A percentile compares a stretch with the other conserved stretches of the same genome.
These are phyloP conservation scores for Psittacula echo DNA, from an alignment of 2,797 vertebrate species.

Conservation along the genomic window DNA sequence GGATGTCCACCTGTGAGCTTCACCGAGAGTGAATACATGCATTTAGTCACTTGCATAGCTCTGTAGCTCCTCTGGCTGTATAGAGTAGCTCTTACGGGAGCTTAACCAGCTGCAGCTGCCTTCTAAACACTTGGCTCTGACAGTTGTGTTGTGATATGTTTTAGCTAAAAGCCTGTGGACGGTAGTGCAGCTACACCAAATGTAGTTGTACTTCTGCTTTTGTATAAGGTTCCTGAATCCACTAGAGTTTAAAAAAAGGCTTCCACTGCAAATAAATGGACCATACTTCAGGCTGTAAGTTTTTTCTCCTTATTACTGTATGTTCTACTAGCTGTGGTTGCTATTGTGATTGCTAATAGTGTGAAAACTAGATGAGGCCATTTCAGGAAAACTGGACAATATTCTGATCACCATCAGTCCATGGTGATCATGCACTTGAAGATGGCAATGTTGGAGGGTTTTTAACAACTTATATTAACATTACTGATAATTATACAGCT, in stretches of 20 bases:
- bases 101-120: neutral
- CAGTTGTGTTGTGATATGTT: neutral
- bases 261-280: neutral
- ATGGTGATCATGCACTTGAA: neutral
- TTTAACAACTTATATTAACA: neutral
- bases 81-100: neutral
- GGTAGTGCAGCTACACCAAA: neutral
- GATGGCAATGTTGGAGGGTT: accelerated
- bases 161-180: neutral
- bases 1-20: neutral
- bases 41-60: neutral
- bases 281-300: neutral
- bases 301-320: neutral
- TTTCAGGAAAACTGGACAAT: neutral
- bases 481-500: neutral
- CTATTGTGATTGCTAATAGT: neutral
- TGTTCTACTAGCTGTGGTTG: neutral
- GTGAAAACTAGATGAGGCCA: neutral
- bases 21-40: neutral
- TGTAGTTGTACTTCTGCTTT: neutral
- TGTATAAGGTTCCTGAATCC: neutral
- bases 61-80: neutral
- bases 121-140: neutral
- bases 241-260: neutral
- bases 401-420: neutral